Evolutionary conservation across 2,888 invertebrate genomes (phyloP).

Genomic region (Andrena dorsata): DNA sequence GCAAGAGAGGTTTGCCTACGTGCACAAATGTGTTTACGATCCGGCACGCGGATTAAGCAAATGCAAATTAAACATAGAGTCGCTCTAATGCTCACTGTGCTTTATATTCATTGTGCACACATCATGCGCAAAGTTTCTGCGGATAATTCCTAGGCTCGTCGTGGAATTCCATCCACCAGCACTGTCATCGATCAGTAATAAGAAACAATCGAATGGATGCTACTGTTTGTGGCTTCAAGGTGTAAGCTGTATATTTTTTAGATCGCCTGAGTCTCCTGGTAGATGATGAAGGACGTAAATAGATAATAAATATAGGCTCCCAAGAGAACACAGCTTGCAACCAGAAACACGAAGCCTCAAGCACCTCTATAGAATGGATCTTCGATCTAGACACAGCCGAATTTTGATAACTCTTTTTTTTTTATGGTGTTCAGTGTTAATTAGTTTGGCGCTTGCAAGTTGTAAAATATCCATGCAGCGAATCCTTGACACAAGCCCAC

Average conservation of each 20-base stretch:
- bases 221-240: background rate
- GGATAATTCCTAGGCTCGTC: conserved; percentile 56
- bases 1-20: conserved; percentile 4
- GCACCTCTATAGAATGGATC: conserved; percentile 29
- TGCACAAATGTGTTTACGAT: conserved; percentile 13
- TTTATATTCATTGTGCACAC: conserved; percentile 70
- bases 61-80: conserved; percentile 17
- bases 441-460: conserved; percentile 59
- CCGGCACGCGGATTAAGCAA: conserved; percentile 14
- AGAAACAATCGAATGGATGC: conserved; percentile 38
- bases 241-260: background rate
- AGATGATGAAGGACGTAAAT: no score
- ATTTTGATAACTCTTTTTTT: conserved; percentile 27
- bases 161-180: conserved; percentile 38
- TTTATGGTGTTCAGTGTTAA: conserved; percentile 47
- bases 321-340: background rate
- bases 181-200: conserved; percentile 34
- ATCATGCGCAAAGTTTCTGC: conserved; percentile 54
- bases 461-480: conserved; percentile 40
- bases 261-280: no score
- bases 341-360: background rate
- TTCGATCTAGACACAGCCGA: conserved; percentile 23
- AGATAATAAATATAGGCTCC: no score
- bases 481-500: conserved; percentile 36
- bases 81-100: conserved; percentile 12